Evolutionary conservation across 2,888 invertebrate species (phyloP), one percentile per base, ranked within the genome.

Genomic region (Amitus sp.): DNA sequence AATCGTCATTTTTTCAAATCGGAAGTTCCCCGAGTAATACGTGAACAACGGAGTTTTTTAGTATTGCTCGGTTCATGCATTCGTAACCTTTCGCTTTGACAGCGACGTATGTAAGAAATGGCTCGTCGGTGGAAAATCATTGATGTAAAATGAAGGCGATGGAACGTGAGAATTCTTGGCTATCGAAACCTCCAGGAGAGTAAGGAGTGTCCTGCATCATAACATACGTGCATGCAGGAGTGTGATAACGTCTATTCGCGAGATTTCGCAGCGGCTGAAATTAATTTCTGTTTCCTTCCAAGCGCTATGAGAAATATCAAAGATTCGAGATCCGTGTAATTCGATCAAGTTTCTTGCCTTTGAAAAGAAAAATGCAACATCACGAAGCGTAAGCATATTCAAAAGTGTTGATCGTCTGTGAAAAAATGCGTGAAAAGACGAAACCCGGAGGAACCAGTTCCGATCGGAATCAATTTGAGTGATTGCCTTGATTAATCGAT

Each of bases 121-220:
- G 58, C 55, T 62, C 30, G 45, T 62, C 55, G 47, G 50, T 46
- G 65, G 56, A 62, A 61, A 65, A 55, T 45, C 51, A 46, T 61
- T 48, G 61, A 58, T 61, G 61, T 65, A 65, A 64, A 47, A 59
- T 64, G 62, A 64, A 62, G 56, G 54, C 54, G 62, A 66, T 64
- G 64, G 62, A 66, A 62, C 66, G 66, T 66, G 66, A 66, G 66
- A 66, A 64, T 66, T 62, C 54, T 51, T 43, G 48, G 63, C 56
- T 46, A 66, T 53, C 57, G 43, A 60, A 57, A 64, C 64, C 64
- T 64, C 64, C 60, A 47, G 57, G 57, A 58, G 65, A 65, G 61
- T 58, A 65, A 65, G 65, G 65, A 65, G 65, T 65, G 65, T 65
- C 61, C 65, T 52, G 65, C 61, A 62, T 48, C 61, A 51, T 58